phyloP scores from a whole-genome alignment of 2,888 invertebrate genomes.

The Griposia aprilina region DNA sequence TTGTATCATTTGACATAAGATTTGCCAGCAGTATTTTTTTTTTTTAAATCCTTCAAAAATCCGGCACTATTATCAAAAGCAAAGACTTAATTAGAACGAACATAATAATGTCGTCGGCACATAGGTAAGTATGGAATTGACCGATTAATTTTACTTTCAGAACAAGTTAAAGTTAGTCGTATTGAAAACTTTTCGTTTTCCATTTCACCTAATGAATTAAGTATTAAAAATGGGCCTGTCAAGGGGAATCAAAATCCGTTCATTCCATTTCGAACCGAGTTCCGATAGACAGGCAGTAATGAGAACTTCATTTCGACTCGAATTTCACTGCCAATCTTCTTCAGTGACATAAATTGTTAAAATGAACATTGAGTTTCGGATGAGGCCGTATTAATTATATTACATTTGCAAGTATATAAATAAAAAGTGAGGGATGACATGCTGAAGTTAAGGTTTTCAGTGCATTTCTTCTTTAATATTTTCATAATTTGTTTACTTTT shows the following conservation, averaged over 20 bases:
- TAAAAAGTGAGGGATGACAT: neutral
- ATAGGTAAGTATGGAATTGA: constrained; percentile 21
- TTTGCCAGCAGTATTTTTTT: too few species aligned
- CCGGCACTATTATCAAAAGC: neutral
- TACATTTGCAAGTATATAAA: constrained; percentile 22
- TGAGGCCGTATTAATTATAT: constrained; percentile 62
- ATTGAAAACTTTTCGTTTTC: constrained; percentile 57
- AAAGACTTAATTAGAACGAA: neutral
- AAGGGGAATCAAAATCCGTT: constrained; percentile 71
- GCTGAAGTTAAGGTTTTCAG: neutral
- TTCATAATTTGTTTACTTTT: neutral
- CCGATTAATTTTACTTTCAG: constrained; percentile 49
- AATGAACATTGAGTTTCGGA: constrained; percentile 68
- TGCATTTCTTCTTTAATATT: neutral
- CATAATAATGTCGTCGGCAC: constrained; percentile 4
- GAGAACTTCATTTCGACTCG: constrained; percentile 73
- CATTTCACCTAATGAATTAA: constrained; percentile 64
- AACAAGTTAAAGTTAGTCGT: constrained; percentile 57
- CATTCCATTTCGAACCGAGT: constrained; percentile 68
- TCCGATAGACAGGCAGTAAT: constrained; percentile 74
- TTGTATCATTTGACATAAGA: neutral
- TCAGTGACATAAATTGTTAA: constrained; percentile 71
- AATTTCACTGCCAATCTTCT: constrained; percentile 71
- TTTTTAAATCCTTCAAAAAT: neutral
- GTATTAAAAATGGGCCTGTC: constrained; percentile 73